Conservation (phyloP, 2,888 invertebrate species). For the Gandaritis pyraliata region DNA sequence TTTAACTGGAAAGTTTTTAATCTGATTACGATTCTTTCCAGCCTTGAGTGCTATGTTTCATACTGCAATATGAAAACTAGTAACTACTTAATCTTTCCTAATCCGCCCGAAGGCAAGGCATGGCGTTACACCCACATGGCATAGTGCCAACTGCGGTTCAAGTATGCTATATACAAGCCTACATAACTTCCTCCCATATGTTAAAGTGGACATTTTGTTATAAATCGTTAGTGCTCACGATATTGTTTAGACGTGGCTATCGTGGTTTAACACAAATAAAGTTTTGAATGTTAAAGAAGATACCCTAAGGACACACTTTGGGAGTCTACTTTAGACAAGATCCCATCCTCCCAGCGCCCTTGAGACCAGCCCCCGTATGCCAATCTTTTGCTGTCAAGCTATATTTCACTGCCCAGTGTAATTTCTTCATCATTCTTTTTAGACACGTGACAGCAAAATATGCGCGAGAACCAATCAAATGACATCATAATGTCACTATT, state of each 20-base stretch:
- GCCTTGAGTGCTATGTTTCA: constrained; percentile 11
- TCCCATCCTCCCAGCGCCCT: no score
- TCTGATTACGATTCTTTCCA: constrained; percentile 2
- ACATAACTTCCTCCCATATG: constrained; percentile 28
- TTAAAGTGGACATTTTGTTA: constrained; percentile 29
- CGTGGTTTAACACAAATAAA: no score
- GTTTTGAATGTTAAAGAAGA: no score
- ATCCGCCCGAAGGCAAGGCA: constrained; percentile 33
- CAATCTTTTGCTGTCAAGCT: no score
- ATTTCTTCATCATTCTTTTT: no score
- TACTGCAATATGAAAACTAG: constrained; percentile 23
- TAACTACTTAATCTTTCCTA: constrained; percentile 34
- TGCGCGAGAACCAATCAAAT: no score
- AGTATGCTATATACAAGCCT: constrained; percentile 17
- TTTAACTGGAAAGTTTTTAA: neutral
- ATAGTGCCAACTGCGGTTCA: constrained; percentile 45
- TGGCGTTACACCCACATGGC: constrained; percentile 44
- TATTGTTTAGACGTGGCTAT: constrained; percentile 23
- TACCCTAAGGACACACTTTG: no score
- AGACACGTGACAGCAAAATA: no score
- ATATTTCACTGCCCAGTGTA: no score
- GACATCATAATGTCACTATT: no score
- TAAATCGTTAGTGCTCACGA: constrained; percentile 20
- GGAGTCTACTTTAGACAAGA: no score
- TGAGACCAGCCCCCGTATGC: no score